Conservation (phyloP, 2,888 invertebrate genomes). For the Hesperia comma region DNA sequence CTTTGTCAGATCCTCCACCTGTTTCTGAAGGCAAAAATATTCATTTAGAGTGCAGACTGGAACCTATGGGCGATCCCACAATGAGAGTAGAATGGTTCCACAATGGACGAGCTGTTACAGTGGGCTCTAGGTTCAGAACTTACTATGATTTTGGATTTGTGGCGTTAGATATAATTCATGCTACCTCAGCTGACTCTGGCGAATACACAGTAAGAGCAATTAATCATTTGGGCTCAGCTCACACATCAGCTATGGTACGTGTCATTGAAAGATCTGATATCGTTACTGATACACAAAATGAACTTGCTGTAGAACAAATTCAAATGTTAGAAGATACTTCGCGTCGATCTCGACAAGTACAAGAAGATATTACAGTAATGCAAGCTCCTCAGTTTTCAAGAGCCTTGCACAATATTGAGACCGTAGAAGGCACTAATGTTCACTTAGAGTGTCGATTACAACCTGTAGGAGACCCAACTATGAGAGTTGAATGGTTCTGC, state of each 20-base stretch:
- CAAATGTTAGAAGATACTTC: conserved; percentile 93
- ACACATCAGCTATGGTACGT: conserved; percentile 95
- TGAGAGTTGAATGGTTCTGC: conserved; percentile 98
- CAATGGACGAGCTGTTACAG: conserved; percentile 94
- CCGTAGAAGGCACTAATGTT: conserved; percentile 94
- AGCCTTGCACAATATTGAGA: conserved; percentile 94
- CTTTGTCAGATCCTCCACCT: conserved; percentile 93
- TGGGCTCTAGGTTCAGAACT: conserved; percentile 96
- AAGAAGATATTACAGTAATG: conserved; percentile 92
- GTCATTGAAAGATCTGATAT: conserved; percentile 92
- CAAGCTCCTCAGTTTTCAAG: conserved; percentile 95
- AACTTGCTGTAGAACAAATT: conserved; percentile 95
- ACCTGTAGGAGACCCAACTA: conserved; percentile 95
- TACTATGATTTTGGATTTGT: conserved; percentile 99
- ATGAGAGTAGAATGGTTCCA: conserved; percentile 98
- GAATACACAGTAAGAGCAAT: conserved; percentile 97
- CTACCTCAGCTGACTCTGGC: conserved; percentile 96
- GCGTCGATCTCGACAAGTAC: conserved; percentile 87
- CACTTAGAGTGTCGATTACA: conserved; percentile 96
- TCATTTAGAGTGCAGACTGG: conserved; percentile 95
- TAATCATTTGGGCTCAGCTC: conserved; percentile 96
- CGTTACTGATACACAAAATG: conserved; percentile 95
- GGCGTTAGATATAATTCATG: conserved; percentile 96
- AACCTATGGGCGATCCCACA: conserved; percentile 98
- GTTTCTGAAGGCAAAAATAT: conserved; percentile 95